Evolutionary conservation across 1,140 invertebrate species (phyloP).

Genomic region (Drosophila nikananu): DNA sequence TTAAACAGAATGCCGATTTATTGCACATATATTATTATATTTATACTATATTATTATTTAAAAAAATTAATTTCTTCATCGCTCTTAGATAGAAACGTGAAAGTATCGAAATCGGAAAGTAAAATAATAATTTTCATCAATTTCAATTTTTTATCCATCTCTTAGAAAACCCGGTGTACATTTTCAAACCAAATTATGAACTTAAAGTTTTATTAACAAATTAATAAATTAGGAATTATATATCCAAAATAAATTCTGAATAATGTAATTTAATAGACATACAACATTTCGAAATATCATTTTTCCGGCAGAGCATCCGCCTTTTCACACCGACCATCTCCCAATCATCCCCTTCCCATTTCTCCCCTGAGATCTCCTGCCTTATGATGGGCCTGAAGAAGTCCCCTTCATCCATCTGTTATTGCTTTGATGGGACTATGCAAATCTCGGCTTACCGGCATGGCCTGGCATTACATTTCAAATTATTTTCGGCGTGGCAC

Average conservation of each 20-base stretch:
- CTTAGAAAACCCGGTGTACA: background rate
- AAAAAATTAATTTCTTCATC: too few species aligned
- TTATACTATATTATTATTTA: too few species aligned
- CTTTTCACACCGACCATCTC: background rate
- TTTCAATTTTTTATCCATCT: background rate
- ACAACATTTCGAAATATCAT: background rate
- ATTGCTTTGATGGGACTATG: conserved; percentile 48
- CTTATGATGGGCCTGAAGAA: conserved; percentile 16
- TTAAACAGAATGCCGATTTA: too few species aligned
- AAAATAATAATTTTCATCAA: too few species aligned
- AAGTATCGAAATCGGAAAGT: too few species aligned
- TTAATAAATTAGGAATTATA: background rate
- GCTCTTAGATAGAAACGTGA: too few species aligned
- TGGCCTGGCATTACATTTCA: conserved; percentile 56
- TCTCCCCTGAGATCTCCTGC: conserved; percentile 23
- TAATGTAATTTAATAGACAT: background rate
- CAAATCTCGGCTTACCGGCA: conserved; percentile 43
- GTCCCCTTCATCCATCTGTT: conserved; percentile 31
- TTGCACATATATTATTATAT: too few species aligned
- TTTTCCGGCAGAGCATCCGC: conserved; percentile 15
- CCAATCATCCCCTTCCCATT: background rate
- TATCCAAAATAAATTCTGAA: background rate
- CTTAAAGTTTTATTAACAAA: background rate
- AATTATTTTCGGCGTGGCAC: conserved; percentile 43
- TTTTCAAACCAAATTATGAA: background rate